Evolutionary conservation across 2,113 vertebrate genomes (phyloP).

Genomic region (Danio rerio): DNA sequence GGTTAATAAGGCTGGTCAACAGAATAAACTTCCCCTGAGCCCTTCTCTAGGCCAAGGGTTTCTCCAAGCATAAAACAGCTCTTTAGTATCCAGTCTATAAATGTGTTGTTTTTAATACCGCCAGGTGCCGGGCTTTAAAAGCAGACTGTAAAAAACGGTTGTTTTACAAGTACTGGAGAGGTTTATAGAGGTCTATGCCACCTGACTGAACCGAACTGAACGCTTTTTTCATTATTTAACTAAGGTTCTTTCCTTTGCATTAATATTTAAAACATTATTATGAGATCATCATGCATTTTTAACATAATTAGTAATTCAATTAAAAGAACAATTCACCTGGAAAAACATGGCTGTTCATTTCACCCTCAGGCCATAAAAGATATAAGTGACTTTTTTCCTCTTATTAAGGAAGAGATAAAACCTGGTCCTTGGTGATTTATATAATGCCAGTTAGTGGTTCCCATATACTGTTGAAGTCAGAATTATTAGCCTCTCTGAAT

Average conservation of each 20-base stretch:
- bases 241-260: not conserved
- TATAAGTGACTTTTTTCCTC: too few relatives aligned
- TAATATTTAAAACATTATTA: not conserved
- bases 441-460: too few relatives aligned
- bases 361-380: too few relatives aligned
- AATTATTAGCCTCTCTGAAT: too few relatives aligned
- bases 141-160: not conserved
- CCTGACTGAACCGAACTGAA: not conserved
- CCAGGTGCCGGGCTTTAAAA: conserved; percentile 1
- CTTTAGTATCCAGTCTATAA: conserved; percentile 17
- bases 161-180: conserved; percentile 9
- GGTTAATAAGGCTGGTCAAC: not conserved
- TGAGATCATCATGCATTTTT: too few relatives aligned
- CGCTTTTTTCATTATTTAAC: not conserved
- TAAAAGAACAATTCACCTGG: too few relatives aligned
- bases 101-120: conserved; percentile 16
- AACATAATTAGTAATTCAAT: too few relatives aligned
- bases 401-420: too few relatives aligned
- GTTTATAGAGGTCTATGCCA: not conserved
- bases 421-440: too few relatives aligned
- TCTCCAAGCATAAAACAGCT: conserved; percentile 21
- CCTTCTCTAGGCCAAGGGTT: not conserved
- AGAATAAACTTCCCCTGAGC: not conserved
- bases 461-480: too few relatives aligned
- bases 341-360: too few relatives aligned